Evolutionary conservation across 2,113 vertebrate genomes (phyloP).

Genomic region (Suricata suricatta): DNA sequence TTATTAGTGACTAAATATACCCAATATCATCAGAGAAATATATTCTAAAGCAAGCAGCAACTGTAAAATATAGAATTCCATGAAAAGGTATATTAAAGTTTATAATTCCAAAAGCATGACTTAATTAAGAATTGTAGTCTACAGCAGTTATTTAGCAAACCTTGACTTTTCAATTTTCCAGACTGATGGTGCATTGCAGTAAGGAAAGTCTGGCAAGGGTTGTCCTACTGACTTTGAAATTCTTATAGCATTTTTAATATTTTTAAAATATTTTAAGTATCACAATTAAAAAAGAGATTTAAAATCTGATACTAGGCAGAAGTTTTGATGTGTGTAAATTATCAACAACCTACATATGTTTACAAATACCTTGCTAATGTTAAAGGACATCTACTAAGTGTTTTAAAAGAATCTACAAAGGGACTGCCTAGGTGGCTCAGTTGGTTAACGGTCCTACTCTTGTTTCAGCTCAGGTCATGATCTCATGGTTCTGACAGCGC

Average conservation of each 20-base stretch:
- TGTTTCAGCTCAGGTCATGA: too few species aligned
- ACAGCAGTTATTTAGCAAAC: slow-evolving; percentile 71
- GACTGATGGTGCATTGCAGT: slow-evolving; percentile 63
- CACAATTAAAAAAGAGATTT: neutral
- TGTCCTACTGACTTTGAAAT: slow-evolving; percentile 61
- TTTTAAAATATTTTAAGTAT: neutral
- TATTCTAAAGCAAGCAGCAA: slow-evolving; percentile 38
- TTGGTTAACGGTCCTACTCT: too few species aligned
- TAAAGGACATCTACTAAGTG: neutral
- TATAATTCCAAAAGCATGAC: slow-evolving; percentile 63
- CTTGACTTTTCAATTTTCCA: slow-evolving; percentile 81
- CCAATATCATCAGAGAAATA: slow-evolving; percentile 9
- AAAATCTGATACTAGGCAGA: neutral
- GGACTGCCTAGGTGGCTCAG: too few species aligned
- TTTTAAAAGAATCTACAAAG: neutral
- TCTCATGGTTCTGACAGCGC: too few species aligned
- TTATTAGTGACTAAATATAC: slow-evolving; percentile 36
- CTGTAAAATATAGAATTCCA: slow-evolving; percentile 62
- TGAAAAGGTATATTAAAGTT: slow-evolving; percentile 75
- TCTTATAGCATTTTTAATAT: slow-evolving; percentile 10
- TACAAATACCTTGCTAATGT: neutral
- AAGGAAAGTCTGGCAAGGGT: slow-evolving; percentile 30
- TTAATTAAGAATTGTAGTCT: slow-evolving; percentile 80
- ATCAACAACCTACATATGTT: neutral
- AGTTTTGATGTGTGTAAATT: neutral